phyloP scores from a whole-genome alignment of 2,113 vertebrate genomes.

The Passer domesticus region DNA sequence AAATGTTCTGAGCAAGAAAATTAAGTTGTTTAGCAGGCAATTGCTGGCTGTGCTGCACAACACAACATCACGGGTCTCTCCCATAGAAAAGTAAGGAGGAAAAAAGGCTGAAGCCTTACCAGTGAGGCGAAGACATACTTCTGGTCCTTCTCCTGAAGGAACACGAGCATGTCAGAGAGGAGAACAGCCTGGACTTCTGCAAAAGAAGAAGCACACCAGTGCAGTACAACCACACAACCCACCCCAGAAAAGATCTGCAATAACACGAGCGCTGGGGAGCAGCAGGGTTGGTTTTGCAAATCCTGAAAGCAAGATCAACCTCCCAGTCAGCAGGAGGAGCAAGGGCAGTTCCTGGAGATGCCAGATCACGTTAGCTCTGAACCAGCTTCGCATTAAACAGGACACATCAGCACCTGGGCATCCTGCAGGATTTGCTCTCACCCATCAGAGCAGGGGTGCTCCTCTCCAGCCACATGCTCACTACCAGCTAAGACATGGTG shows the following conservation, averaged over 20 bases:
- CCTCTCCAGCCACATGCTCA: neutral
- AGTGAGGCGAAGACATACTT: constrained; percentile 92
- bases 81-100: neutral
- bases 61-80: neutral
- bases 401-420: neutral
- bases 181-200: constrained; percentile 92
- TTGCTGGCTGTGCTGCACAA: neutral
- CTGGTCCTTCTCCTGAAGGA: constrained; percentile 98
- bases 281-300: neutral
- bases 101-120: constrained; percentile 76
- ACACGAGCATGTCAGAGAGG: constrained; percentile 88
- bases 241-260: neutral
- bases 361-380: neutral
- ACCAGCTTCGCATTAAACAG: neutral
- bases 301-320: neutral
- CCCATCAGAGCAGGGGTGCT: neutral
- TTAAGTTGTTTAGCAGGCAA: neutral
- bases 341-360: neutral
- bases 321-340: neutral
- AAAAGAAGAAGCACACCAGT: neutral
- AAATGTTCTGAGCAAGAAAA: neutral
- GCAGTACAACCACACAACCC: neutral
- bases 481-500: neutral
- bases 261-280: neutral
- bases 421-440: neutral